These are phyloP conservation scores for Boleophthalmus pectinirostris DNA, from an alignment of 2,113 vertebrate species.

Conservation along the genomic window DNA sequence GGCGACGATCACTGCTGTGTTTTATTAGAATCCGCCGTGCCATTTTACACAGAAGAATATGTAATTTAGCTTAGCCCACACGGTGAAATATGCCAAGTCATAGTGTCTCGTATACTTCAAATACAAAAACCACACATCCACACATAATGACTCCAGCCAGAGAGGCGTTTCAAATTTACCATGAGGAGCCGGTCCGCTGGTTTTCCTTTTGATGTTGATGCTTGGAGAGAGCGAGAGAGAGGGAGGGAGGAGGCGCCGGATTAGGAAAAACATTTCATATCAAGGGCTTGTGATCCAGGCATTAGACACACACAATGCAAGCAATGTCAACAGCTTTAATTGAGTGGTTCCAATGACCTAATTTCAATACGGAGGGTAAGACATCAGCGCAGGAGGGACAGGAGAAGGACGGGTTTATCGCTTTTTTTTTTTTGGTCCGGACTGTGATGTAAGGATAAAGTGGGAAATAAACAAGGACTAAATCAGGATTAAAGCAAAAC, in stretches of 20 bases:
- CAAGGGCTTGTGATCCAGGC: slow-evolving; percentile 50
- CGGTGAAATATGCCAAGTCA: slow-evolving; percentile 29
- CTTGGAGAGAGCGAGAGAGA: slow-evolving; percentile 1
- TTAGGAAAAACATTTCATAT: slow-evolving; percentile 51
- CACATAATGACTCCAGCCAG: slow-evolving; percentile 53
- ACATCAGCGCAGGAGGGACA: not conserved
- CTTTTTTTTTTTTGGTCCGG: not conserved
- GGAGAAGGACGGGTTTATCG: not conserved
- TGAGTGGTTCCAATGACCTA: slow-evolving; percentile 54
- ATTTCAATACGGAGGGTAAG: slow-evolving; percentile 14
- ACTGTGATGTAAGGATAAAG: too few relatives aligned
- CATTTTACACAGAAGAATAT: too few relatives aligned
- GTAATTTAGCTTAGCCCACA: slow-evolving; percentile 9
- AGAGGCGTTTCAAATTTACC: slow-evolving; percentile 60
- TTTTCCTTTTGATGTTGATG: slow-evolving; percentile 62
- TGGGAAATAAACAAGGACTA: too few relatives aligned
- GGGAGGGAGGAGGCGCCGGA: slow-evolving; percentile 37
- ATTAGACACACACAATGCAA: slow-evolving; percentile 35
- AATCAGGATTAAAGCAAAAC: too few relatives aligned
- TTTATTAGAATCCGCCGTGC: too few relatives aligned
- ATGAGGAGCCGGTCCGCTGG: slow-evolving; percentile 54
- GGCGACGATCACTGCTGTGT: too few relatives aligned
- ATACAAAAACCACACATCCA: slow-evolving; percentile 39
- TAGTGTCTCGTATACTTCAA: slow-evolving; percentile 32
- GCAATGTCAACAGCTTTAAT: slow-evolving; percentile 62